These are phyloP conservation scores for Mionectes olivaceus DNA, from an alignment of 2,797 vertebrate genomes.

Conservation along the genomic window DNA sequence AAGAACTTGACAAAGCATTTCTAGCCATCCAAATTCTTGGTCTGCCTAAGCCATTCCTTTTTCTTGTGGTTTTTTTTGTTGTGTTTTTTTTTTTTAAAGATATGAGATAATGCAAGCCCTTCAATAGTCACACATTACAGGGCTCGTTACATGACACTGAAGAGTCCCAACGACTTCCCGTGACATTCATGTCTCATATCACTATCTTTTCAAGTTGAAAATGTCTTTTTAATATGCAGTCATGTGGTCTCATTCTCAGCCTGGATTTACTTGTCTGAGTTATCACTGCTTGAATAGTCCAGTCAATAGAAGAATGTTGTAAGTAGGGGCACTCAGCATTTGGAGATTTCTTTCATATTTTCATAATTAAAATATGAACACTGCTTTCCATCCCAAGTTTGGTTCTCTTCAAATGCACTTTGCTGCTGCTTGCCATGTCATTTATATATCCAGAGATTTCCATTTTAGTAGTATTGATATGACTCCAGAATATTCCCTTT, in stretches of 20 bases:
- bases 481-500: background rate
- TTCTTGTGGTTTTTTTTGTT: background rate
- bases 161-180: background rate
- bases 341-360: background rate
- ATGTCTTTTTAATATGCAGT: background rate
- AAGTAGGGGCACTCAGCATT: background rate
- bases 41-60: background rate
- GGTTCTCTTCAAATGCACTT: background rate
- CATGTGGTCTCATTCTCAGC: background rate
- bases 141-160: background rate
- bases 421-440: background rate
- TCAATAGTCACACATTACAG: background rate
- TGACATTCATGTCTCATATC: background rate
- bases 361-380: background rate
- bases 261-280: background rate
- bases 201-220: background rate
- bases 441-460: background rate
- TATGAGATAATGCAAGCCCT: background rate
- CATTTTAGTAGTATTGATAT: background rate
- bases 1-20: background rate
- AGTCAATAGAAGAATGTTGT: background rate
- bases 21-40: background rate
- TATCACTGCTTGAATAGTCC: background rate
- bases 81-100: background rate
- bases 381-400: background rate